Evolutionary conservation across 2,113 vertebrate genomes (phyloP), one percentile per base, ranked within the genome.

Genomic region (Carettochelys insculpta): DNA sequence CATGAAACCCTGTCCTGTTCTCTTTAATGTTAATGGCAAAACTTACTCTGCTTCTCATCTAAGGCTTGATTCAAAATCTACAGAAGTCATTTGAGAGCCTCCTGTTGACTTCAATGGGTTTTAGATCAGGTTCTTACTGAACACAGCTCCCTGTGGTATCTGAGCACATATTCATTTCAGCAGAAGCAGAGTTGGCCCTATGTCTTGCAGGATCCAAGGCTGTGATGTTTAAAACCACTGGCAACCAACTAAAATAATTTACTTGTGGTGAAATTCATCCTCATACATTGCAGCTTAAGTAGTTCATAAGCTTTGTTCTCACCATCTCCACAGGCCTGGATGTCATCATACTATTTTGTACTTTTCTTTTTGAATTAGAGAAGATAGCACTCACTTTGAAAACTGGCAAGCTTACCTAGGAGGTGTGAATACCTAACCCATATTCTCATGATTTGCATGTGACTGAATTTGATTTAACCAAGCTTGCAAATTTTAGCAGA

Each of bases 101-200:
- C 38, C 24, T 25, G 19, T 38, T 38, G 17, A 65, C 34, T 38
- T 22, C 61, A 38, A 3, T 65, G 34, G 17, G 4, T 65, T 65
- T 68, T 68, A n/a, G n/a, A 68, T 68, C n/a, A 11, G 17, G 61
- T 68, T 22, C 19, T 68, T 38, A 75, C 25, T 25, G 19, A 25
- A 24, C 20, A 25, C 1, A 61, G 0, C 61, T 81, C 10, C 19
- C 1, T 0, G 1, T 4, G 8, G 71, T 19, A 29, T 41, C 0
- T 0, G 3, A 16, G 61, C 34, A 31, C 17, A n/a, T 5, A 8
- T 8, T 27, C 34, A 24, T 71, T 50, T 73, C 0, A 0, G 1
- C 14, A 54, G 80, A 4, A 82, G 48, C 51, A 11, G 1, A 0
- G 47, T 43, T 25, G 38, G 88, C 41, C 56, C 52, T 17, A 45